A percentile compares a stretch with the other conserved stretches of the same genome.
Evolutionary conservation across 1,140 invertebrate species (phyloP).

Genomic region (Lethrus apterus): DNA sequence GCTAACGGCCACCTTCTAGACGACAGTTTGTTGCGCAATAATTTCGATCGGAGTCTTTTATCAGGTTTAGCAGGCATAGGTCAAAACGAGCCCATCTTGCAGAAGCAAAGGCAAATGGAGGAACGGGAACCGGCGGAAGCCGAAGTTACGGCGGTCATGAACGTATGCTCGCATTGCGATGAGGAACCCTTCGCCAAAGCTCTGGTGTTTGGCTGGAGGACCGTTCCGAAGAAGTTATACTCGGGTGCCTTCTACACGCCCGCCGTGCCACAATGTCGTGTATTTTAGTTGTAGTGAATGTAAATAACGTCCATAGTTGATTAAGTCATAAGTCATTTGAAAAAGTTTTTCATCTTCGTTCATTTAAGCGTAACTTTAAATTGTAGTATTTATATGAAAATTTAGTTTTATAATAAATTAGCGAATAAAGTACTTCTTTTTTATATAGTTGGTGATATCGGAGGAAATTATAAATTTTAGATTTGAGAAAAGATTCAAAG

Average conservation of each 20-base stretch:
- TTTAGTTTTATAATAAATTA: background rate
- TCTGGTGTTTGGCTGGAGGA: constrained; percentile 65
- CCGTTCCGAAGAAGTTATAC: constrained; percentile 62
- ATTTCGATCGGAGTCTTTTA: constrained; percentile 46
- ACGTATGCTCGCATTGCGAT: constrained; percentile 63
- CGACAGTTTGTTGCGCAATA: constrained; percentile 46
- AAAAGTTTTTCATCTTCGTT: background rate
- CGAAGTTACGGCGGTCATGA: constrained; percentile 70
- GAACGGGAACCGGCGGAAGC: constrained; percentile 75
- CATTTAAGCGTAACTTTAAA: background rate
- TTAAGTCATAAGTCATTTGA: constrained; percentile 1
- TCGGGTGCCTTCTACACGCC: constrained; percentile 63
- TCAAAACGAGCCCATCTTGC: constrained; percentile 48
- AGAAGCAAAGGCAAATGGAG: constrained; percentile 46
- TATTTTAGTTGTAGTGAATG: constrained; percentile 56
- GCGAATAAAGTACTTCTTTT: no score
- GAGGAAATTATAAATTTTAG: no score
- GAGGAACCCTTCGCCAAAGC: constrained; percentile 70
- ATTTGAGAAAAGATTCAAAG: no score
- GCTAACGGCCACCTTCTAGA: constrained; percentile 59
- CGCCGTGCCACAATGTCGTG: constrained; percentile 57
- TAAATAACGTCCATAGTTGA: background rate
- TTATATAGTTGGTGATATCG: no score
- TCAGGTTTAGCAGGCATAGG: constrained; percentile 62
- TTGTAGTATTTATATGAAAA: background rate